phyloP scores from a whole-genome alignment of 2,888 invertebrate genomes.

The Dasysyrphus tricinctus region DNA sequence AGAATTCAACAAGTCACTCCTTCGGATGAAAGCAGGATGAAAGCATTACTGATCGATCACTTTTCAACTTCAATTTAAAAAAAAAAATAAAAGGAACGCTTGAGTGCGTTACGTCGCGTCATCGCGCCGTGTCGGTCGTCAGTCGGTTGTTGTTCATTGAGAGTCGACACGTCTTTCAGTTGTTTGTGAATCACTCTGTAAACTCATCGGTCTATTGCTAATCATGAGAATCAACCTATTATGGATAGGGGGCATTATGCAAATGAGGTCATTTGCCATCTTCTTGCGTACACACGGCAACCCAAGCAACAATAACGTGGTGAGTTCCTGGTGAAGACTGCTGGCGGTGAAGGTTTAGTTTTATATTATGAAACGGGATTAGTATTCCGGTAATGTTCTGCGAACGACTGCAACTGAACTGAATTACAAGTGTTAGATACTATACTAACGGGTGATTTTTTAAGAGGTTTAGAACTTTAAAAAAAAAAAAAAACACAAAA shows the following conservation, averaged over 20 bases:
- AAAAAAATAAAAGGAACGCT: slow-evolving; percentile 42
- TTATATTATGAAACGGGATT: slow-evolving; percentile 59
- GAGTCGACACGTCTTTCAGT: not conserved
- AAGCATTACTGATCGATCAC: slow-evolving; percentile 27
- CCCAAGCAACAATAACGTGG: slow-evolving; percentile 14
- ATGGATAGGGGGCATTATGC: slow-evolving; percentile 76
- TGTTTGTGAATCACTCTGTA: slow-evolving; percentile 57
- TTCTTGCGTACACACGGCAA: slow-evolving; percentile 21
- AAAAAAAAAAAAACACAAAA: too few species aligned
- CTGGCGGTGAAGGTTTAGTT: slow-evolving; percentile 22
- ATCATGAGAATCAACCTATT: slow-evolving; percentile 69
- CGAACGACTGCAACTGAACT: slow-evolving; percentile 65
- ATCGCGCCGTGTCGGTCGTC: too few species aligned
- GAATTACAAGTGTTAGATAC: slow-evolving; percentile 70
- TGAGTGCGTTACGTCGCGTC: slow-evolving; percentile 25
- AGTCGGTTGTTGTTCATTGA: too few species aligned
- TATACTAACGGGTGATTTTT: too few species aligned
- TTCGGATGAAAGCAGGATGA: slow-evolving; percentile 52
- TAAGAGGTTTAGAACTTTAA: too few species aligned
- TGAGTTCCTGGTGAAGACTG: slow-evolving; percentile 1
- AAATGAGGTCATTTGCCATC: slow-evolving; percentile 77
- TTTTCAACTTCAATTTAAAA: not conserved
- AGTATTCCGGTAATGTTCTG: slow-evolving; percentile 72
- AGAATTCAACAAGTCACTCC: slow-evolving; percentile 61
- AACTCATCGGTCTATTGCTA: slow-evolving; percentile 64